phyloP scores from a whole-genome alignment of 2,113 vertebrate genomes.

The Falco punctatus region DNA sequence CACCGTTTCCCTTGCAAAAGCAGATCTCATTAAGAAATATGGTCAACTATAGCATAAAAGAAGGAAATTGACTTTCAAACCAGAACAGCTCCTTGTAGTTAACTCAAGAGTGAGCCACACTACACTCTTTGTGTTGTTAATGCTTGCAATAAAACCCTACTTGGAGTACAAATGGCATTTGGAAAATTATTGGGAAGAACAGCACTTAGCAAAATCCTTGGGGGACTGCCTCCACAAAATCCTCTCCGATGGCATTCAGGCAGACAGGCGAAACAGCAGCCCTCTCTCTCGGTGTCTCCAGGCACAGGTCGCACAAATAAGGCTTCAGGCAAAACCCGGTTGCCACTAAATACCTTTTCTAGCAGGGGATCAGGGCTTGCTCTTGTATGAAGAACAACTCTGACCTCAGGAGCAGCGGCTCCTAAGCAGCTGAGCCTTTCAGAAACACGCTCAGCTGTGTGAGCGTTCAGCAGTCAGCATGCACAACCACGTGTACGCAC shows the following conservation, averaged over 20 bases:
- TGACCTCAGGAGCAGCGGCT: background rate
- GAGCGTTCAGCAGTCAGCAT: background rate
- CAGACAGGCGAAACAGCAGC: background rate
- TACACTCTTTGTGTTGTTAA: conserved; percentile 5
- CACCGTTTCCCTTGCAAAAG: background rate
- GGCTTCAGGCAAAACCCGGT: background rate
- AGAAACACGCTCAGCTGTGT: background rate
- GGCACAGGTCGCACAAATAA: background rate
- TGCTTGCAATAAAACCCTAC: background rate
- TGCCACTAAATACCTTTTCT: background rate
- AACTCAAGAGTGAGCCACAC: conserved; percentile 1
- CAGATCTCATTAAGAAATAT: background rate
- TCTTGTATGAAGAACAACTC: background rate
- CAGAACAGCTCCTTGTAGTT: conserved; percentile 4
- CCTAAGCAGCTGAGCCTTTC: background rate
- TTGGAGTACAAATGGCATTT: background rate
- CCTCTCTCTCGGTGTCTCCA: background rate
- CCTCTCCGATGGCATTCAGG: background rate
- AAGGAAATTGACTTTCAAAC: conserved; percentile 16
- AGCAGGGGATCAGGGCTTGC: background rate
- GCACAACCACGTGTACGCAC: background rate
- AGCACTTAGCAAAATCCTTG: conserved; percentile 31
- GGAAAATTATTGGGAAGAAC: conserved; percentile 27
- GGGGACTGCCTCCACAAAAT: conserved; percentile 17
- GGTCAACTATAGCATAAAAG: background rate